These are phyloP conservation scores for Volucella inanis DNA, from an alignment of 2,888 invertebrate genomes.

Conservation along the genomic window DNA sequence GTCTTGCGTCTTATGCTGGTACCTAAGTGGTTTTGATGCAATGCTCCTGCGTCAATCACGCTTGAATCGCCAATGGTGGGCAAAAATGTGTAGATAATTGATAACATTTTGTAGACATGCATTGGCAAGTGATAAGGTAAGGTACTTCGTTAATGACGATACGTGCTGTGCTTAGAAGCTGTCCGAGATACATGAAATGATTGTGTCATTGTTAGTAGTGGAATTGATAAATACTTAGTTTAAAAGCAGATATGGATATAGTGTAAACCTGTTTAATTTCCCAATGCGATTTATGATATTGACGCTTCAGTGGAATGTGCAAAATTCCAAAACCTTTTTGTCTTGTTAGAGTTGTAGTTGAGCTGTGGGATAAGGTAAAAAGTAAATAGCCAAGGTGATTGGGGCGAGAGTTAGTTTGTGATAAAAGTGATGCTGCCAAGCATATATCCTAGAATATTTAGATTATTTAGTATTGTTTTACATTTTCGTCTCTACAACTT, in stretches of 20 bases:
- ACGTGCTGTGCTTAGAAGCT: constrained; percentile 38
- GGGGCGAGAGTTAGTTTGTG: too few relatives aligned
- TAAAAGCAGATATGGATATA: constrained; percentile 35
- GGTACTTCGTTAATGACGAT: constrained; percentile 40
- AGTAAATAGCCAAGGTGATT: too few relatives aligned
- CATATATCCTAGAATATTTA: too few relatives aligned
- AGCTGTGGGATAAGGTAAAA: too few relatives aligned
- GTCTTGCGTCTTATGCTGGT: constrained; percentile 37
- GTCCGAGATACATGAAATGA: constrained; percentile 34
- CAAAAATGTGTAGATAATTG: constrained; percentile 40
- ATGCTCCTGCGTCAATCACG: constrained; percentile 66
- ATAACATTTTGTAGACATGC: constrained; percentile 69
- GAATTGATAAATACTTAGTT: constrained; percentile 50
- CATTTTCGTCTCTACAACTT: too few relatives aligned
- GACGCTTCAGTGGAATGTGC: too few relatives aligned
- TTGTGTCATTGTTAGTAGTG: constrained; percentile 52
- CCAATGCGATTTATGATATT: too few relatives aligned
- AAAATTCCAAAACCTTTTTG: too few relatives aligned
- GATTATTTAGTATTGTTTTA: too few relatives aligned
- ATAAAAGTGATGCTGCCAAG: too few relatives aligned
- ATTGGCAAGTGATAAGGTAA: constrained; percentile 61
- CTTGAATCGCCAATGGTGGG: constrained; percentile 53
- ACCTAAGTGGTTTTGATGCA: constrained; percentile 44
- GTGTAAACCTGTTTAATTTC: not conserved
- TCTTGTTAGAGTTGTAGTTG: too few relatives aligned